Base-by-base conservation (phyloP, 1,140 invertebrate genomes). In the Hesperophylax magnus region DNA sequence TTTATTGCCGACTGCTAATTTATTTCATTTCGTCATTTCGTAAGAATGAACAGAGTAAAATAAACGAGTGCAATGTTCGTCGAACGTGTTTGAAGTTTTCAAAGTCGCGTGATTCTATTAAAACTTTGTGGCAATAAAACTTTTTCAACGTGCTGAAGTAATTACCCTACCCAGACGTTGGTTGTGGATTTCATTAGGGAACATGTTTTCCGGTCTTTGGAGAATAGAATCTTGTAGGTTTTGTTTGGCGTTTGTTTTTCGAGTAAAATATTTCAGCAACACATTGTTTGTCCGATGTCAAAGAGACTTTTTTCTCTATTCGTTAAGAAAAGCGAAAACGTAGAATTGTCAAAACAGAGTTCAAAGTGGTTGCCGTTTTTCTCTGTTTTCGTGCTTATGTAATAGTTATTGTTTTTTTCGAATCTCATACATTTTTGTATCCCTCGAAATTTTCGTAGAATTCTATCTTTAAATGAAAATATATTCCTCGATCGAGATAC, bases 211-310 rank as follows among this genome's bases (percentile, higher is more conserved):
- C 58, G 20, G 18, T 3, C 3, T 24, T 61, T 24, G 58, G 58
- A 6, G 7, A 61, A 61, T 11, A n/a, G 63, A 31, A 67, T 27
- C 27, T 15, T 17, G 39, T 17, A 27, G 11, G 63, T 39, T 67
- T 34, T 27, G 63, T 27, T 39, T 34, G 22, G 22, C 63, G 27
- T 67, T 67, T 67, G 63, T 67, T 67, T 67, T 67, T 67, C 63
- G 9, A 27, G 24, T 22, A 11, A 31, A 31, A 61, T 61, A 61
- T 61, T 61, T 61, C 18, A 22, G 18, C 24, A 61, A 61, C 24
- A 24, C 58, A 24, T 61, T 24, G 58, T 61, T 18, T 61, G 24
- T 61, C 7, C 24, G 14, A 8, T 18, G 24, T 22, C 58, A 24
- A 61, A 18, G 58, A 24, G 58, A 61, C 24, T 3, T 24, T 5